These are phyloP conservation scores for Drepana falcataria DNA, from an alignment of 2,888 invertebrate species.

Conservation along the genomic window DNA sequence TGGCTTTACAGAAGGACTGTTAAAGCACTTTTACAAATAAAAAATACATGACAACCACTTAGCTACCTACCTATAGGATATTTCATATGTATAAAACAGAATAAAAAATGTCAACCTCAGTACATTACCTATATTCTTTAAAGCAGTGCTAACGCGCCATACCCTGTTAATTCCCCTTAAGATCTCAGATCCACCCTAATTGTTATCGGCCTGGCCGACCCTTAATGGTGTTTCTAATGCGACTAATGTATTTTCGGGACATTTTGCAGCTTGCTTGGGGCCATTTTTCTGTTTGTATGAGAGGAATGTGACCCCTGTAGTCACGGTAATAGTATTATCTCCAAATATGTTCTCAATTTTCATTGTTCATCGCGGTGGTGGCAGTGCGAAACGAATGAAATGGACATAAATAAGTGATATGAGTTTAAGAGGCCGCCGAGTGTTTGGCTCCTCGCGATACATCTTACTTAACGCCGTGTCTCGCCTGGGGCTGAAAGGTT, in stretches of 20 bases:
- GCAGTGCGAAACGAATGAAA: constrained; percentile 53
- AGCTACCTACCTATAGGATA: no score
- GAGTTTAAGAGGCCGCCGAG: constrained; percentile 34
- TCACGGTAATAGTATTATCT: constrained; percentile 72
- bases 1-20: no score
- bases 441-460: constrained; percentile 32
- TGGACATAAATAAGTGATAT: constrained; percentile 69
- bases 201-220: constrained; percentile 69
- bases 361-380: constrained; percentile 65
- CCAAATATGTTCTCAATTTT: constrained; percentile 76
- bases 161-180: constrained; percentile 72
- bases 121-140: constrained; percentile 27
- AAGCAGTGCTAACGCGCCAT: constrained; percentile 64
- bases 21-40: no score
- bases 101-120: background rate
- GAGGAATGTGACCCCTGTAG: constrained; percentile 54
- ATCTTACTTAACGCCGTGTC: constrained; percentile 34
- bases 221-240: constrained; percentile 77
- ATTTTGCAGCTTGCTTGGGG: constrained; percentile 76
- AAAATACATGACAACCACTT: no score
- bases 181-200: constrained; percentile 72
- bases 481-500: constrained; percentile 12
- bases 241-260: constrained; percentile 77
- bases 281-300: constrained; percentile 74
- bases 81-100: background rate